Evolutionary conservation across 2,797 vertebrate species (phyloP).

Genomic region (Falco biarmicus): DNA sequence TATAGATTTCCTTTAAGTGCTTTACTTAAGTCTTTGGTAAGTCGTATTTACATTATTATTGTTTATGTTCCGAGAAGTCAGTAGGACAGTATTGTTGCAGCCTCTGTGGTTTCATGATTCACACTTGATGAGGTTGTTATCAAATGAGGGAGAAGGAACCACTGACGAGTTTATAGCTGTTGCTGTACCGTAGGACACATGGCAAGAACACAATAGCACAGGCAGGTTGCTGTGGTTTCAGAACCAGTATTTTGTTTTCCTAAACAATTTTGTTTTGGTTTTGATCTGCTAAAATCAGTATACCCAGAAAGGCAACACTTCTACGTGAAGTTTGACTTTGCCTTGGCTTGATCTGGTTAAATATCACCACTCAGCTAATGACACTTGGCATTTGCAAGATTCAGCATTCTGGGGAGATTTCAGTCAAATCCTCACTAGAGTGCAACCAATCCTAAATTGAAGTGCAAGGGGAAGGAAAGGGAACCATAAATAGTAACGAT

Average conservation of each 20-base stretch:
- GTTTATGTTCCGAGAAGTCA: constrained; percentile 79
- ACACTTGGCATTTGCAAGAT: neutral
- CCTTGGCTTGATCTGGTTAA: neutral
- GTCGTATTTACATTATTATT: constrained; percentile 72
- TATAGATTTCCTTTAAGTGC: constrained; percentile 81
- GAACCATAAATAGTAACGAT: neutral
- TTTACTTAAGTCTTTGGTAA: constrained; percentile 71
- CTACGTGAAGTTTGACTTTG: neutral
- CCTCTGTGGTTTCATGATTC: constrained; percentile 75
- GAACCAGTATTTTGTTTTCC: constrained; percentile 27
- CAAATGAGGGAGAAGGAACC: neutral
- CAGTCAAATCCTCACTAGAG: neutral
- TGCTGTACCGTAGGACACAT: neutral
- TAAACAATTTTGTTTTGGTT: constrained; percentile 27
- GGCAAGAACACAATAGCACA: neutral
- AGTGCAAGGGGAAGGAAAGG: neutral
- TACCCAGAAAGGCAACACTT: neutral
- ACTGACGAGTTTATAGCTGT: constrained; percentile 5
- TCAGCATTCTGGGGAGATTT: neutral
- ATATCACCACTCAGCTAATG: neutral
- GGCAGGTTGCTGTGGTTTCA: constrained; percentile 17
- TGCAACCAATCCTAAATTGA: neutral
- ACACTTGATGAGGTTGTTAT: constrained; percentile 67
- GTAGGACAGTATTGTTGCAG: constrained; percentile 54
- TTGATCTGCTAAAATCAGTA: constrained; percentile 12